Evolutionary conservation across 2,888 invertebrate genomes (phyloP).

Genomic region (Nephrotoma guestfalica): DNA sequence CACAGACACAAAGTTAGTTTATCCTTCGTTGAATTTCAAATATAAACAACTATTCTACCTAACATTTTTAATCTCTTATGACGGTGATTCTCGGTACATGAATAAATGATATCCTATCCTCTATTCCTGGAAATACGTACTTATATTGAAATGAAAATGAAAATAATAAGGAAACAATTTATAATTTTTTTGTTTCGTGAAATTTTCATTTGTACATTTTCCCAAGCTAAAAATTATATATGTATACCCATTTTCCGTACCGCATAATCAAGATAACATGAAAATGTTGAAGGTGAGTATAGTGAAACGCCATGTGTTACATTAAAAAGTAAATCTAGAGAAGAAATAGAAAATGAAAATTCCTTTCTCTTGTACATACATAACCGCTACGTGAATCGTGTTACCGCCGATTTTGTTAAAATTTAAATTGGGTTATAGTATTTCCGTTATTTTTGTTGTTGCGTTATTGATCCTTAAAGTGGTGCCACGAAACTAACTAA

Average conservation of each 20-base stretch:
- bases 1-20: not conserved
- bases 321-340: too few species aligned
- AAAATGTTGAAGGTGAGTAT: not conserved
- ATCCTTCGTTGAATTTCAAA: not conserved
- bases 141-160: not conserved
- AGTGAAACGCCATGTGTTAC: too few species aligned
- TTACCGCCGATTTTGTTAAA: not conserved
- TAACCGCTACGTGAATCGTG: too few species aligned
- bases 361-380: too few species aligned
- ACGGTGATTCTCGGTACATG: not conserved
- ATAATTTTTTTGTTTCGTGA: not conserved
- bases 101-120: not conserved
- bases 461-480: not conserved
- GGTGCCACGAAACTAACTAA: not conserved
- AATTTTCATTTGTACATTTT: not conserved
- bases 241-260: not conserved
- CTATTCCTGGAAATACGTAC: not conserved
- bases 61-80: not conserved
- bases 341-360: too few species aligned
- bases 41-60: too few species aligned
- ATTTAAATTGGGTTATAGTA: not conserved
- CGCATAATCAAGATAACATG: not conserved
- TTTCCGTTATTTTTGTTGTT: not conserved
- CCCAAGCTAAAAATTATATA: not conserved
- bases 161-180: not conserved